Base-by-base conservation (phyloP, 2,888 invertebrate species). In the Cheilosia pagana region DNA sequence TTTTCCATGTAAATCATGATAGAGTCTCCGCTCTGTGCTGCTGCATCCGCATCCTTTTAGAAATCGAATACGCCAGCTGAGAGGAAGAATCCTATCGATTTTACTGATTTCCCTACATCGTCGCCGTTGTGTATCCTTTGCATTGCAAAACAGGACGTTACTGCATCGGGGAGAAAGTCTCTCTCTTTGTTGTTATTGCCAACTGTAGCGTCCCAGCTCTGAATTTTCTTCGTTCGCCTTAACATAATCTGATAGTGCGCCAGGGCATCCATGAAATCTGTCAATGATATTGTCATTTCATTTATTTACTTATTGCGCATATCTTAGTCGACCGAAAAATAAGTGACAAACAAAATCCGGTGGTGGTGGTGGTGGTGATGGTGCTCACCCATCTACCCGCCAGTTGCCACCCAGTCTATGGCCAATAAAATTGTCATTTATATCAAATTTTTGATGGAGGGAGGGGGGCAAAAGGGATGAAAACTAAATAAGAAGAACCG, bases 271-370 rank as follows among this genome's bases (percentile, higher is more conserved):
- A 65, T 71, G 75, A 85, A 85, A 85, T 85, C 81, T 85, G 79
- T 71, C 85, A 85, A 85, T 81, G 85, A 85, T 85, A 81, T 85
- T 81, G 85, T 76, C 85, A 85, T 85, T 85, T 85, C 70, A 81
- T 76, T 85, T 83, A 83, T 78, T 78, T 85, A 85, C 81, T 85
- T 71, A 81, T 76, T 85, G 74, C 63, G 81, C 71, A 81, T 85
- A 81, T 71, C 75, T 85, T 62, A 81, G 71, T 70, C 75, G 71
- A 81, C 85, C 85, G 75, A 85, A 81, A 79, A 81, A 75, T 71
- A 81, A 85, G 81, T 81, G 79, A 85, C 81, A 85, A 74, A 77
- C 43, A 77, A 72, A 82, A 67, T 82, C 25, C 52, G 62, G 7
- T 23, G 19, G 25, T n/a, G 45, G 62, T 48, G 43, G 28, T 39